phyloP scores from a whole-genome alignment of 2,113 vertebrate genomes.

The Myiozetetes cayanensis region DNA sequence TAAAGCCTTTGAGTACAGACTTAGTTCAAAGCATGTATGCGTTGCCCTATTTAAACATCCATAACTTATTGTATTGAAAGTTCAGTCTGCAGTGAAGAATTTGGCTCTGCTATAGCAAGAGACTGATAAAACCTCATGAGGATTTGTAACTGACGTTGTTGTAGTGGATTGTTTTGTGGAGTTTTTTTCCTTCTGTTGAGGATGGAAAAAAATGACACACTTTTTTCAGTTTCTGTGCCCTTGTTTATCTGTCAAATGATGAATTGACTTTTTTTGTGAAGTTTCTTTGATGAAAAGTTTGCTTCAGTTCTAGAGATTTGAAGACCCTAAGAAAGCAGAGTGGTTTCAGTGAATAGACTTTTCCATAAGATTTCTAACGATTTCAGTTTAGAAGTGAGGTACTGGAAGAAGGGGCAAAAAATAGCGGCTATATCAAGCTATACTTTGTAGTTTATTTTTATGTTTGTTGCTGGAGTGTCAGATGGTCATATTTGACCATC shows the following conservation, averaged over 20 bases:
- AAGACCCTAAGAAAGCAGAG: background rate
- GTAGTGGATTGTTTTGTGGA: background rate
- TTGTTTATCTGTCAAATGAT: background rate
- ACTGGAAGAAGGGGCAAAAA: background rate
- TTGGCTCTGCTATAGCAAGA: background rate
- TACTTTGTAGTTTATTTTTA: background rate
- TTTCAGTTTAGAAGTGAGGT: background rate
- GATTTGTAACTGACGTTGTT: background rate
- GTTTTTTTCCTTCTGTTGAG: background rate
- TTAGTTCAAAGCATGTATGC: slow-evolving; percentile 31
- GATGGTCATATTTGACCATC: background rate
- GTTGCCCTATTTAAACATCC: background rate
- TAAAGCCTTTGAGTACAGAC: slow-evolving; percentile 22
- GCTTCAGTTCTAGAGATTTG: background rate
- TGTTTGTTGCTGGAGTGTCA: background rate
- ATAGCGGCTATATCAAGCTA: background rate
- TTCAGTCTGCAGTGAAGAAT: background rate
- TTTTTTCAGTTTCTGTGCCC: background rate
- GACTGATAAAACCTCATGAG: background rate
- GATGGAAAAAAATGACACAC: background rate
- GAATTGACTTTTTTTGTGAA: background rate
- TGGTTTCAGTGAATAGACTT: background rate
- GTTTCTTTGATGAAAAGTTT: background rate
- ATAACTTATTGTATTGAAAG: background rate
- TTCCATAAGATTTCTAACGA: background rate